These are phyloP conservation scores for Polypedilum vanderplanki DNA, from an alignment of 1,140 invertebrate species.

Conservation along the genomic window DNA sequence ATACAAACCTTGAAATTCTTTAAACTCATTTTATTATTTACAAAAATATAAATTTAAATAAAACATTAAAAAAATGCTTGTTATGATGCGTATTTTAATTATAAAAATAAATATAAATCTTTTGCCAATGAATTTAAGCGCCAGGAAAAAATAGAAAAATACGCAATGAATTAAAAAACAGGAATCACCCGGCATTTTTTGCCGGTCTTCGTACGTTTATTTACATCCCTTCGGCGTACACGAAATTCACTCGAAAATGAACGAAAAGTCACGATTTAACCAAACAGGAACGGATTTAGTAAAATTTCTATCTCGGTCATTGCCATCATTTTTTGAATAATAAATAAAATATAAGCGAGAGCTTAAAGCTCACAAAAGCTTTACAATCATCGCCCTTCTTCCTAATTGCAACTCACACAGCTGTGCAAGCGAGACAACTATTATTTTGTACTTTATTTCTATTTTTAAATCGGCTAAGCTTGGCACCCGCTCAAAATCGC, in stretches of 20 bases:
- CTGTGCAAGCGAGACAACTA: conserved; percentile 14
- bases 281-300: neutral
- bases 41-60: too few relatives aligned
- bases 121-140: too few relatives aligned
- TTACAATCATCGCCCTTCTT: neutral
- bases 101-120: too few relatives aligned
- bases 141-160: too few relatives aligned
- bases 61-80: too few relatives aligned
- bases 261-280: neutral
- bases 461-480: neutral
- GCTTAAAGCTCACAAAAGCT: neutral
- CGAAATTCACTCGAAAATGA: neutral
- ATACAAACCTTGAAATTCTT: too few relatives aligned
- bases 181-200: neutral
- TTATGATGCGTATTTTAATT: too few relatives aligned
- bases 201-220: neutral
- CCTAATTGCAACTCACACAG: neutral
- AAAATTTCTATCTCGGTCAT: neutral
- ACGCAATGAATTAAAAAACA: neutral
- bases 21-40: too few relatives aligned
- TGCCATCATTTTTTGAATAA: neutral
- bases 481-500: neutral
- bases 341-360: neutral
- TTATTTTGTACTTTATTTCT: neutral
- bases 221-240: neutral